Conservation (phyloP, 2,888 invertebrate genomes). For the Drosophila neotestacea region DNA sequence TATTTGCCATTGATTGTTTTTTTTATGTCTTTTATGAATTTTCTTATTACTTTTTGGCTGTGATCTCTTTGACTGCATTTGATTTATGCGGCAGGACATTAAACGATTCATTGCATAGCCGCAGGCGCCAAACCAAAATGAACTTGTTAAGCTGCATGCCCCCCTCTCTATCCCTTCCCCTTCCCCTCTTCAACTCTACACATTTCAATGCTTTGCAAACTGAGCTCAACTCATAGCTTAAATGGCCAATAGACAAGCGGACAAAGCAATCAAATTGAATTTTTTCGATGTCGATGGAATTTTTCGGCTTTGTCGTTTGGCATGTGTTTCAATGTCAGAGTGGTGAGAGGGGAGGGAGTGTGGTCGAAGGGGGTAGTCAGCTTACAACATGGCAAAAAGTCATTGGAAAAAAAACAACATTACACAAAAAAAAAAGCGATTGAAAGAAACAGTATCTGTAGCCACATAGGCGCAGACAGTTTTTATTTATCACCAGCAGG, state of each 20-base stretch:
- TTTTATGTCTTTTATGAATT: not conserved
- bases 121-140: slow-evolving; percentile 51
- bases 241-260: slow-evolving; percentile 68
- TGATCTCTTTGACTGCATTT: slow-evolving; percentile 48
- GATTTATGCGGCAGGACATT: slow-evolving; percentile 58
- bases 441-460: slow-evolving; percentile 41
- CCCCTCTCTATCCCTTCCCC: not conserved
- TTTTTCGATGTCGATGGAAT: slow-evolving; percentile 44
- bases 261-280: slow-evolving; percentile 73
- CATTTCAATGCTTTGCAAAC: not conserved
- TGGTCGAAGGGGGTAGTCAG: slow-evolving; percentile 29
- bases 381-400: slow-evolving; percentile 73
- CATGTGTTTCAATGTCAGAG: slow-evolving; percentile 60
- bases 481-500: slow-evolving; percentile 77
- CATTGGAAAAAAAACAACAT: slow-evolving; percentile 27
- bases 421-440: slow-evolving; percentile 3
- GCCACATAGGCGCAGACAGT: slow-evolving; percentile 80
- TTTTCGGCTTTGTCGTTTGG: slow-evolving; percentile 40
- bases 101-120: slow-evolving; percentile 31
- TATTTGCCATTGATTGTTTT: slow-evolving; percentile 4
- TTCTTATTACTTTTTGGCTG: not conserved
- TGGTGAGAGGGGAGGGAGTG: not conserved
- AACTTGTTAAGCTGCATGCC: slow-evolving; percentile 72
- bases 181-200: not conserved
- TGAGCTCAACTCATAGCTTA: slow-evolving; percentile 46